Evolutionary conservation across 2,113 vertebrate species (phyloP).

Genomic region (Cryptoleucopteryx plumbea): DNA sequence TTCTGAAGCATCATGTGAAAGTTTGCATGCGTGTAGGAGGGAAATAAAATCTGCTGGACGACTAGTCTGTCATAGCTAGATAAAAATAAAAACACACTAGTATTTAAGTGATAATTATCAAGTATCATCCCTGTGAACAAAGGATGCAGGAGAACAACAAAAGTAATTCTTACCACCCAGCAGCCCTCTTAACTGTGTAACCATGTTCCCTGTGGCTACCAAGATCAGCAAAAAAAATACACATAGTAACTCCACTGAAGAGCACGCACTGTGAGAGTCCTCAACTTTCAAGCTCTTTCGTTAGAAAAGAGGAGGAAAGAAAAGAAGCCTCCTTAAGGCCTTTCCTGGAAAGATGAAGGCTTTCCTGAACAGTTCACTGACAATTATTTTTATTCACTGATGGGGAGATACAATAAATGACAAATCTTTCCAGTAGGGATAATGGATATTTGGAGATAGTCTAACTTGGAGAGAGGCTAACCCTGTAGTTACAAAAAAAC

Average conservation of each 20-base stretch:
- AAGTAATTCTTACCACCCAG: background rate
- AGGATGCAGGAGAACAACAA: background rate
- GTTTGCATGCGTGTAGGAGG: background rate
- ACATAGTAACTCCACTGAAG: background rate
- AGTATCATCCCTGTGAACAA: background rate
- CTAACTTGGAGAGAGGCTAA: background rate
- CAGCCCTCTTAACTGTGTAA: background rate
- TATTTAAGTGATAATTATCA: background rate
- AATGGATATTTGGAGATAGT: background rate
- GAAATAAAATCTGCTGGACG: slow-evolving; percentile 13
- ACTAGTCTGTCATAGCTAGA: slow-evolving; percentile 9
- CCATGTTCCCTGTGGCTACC: background rate
- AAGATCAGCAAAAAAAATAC: background rate
- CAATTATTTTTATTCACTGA: background rate
- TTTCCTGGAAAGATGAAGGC: background rate
- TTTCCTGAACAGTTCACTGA: background rate
- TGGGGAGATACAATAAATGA: background rate
- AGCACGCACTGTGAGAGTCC: background rate
- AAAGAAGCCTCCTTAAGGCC: background rate
- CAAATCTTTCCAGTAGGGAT: background rate
- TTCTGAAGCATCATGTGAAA: background rate
- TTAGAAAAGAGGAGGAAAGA: background rate
- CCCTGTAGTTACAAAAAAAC: background rate
- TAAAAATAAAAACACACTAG: slow-evolving; percentile 20
- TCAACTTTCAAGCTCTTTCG: background rate